These are phyloP conservation scores for Eupristina koningsbergeri DNA, from an alignment of 1,140 invertebrate species.

Conservation along the genomic window DNA sequence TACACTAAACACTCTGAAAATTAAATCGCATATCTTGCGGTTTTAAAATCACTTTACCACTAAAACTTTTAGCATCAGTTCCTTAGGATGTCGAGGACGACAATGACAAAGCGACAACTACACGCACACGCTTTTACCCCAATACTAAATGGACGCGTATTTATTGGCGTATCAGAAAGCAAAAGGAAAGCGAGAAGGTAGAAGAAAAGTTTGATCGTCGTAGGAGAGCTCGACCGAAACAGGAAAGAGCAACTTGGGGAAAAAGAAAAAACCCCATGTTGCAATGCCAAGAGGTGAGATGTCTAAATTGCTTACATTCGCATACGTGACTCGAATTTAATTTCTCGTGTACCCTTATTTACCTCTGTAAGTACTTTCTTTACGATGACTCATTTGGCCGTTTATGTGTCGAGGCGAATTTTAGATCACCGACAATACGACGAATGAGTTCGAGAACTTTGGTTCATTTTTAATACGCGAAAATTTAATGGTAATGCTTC, in stretches of 20 bases:
- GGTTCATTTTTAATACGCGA: neutral
- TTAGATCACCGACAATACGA: neutral
- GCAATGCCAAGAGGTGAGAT: neutral
- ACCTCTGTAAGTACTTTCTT: conserved; percentile 16
- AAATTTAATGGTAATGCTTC: no score
- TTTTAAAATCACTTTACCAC: neutral
- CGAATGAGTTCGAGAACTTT: neutral
- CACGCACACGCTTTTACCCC: conserved; percentile 1
- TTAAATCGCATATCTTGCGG: neutral
- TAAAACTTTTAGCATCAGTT: neutral
- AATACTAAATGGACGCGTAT: neutral
- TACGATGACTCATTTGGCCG: conserved; percentile 11
- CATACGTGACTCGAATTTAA: neutral
- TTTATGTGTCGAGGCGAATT: neutral
- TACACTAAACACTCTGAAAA: neutral
- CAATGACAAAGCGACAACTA: neutral
- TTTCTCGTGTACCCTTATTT: neutral
- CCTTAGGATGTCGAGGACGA: neutral
- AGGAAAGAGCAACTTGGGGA: neutral
- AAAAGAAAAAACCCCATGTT: neutral
- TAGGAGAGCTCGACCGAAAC: no score
- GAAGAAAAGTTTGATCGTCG: no score
- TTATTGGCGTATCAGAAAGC: neutral
- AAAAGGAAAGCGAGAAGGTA: neutral
- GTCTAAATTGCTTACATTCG: neutral